Evolutionary conservation across 2,888 invertebrate genomes (phyloP).

Genomic region (Polylopha cassiicola): DNA sequence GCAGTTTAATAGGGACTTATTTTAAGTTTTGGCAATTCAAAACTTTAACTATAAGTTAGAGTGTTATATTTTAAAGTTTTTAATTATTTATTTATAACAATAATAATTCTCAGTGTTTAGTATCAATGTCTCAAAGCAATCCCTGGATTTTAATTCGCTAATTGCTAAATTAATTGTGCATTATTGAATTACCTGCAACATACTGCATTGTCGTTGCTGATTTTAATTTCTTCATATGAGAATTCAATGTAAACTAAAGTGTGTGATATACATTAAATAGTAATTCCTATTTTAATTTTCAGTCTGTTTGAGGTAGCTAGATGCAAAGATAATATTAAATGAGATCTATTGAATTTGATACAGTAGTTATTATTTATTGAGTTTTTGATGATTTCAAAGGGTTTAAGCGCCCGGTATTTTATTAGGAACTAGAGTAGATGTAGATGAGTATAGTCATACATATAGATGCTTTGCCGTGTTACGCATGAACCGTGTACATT

Average conservation of each 20-base stretch:
- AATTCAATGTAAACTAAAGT: constrained; percentile 62
- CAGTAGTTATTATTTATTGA: constrained; percentile 64
- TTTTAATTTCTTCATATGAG: constrained; percentile 39
- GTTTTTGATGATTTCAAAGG: constrained; percentile 42
- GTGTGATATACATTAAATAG: constrained; percentile 65
- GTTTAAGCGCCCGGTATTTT: constrained; percentile 61
- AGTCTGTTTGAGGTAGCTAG: constrained; percentile 67
- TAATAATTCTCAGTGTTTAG: constrained; percentile 42
- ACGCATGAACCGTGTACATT: constrained; percentile 47
- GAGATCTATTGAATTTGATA: constrained; percentile 53
- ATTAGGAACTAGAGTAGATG: constrained; percentile 55
- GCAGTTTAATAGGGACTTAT: constrained; percentile 68
- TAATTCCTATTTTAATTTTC: constrained; percentile 53
- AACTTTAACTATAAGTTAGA: constrained; percentile 77
- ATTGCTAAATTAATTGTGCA: constrained; percentile 44
- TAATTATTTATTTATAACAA: constrained; percentile 62
- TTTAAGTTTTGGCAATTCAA: constrained; percentile 75
- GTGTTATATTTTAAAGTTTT: constrained; percentile 61
- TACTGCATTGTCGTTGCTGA: constrained; percentile 35
- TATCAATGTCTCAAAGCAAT: constrained; percentile 57
- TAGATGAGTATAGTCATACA: constrained; percentile 56
- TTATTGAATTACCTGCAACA: constrained; percentile 45
- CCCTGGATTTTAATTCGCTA: constrained; percentile 42
- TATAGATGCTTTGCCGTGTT: constrained; percentile 60
- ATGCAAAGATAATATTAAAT: constrained; percentile 46